phyloP scores from a whole-genome alignment of 2,113 vertebrate genomes.

The Ophthalmotilapia sp. region DNA sequence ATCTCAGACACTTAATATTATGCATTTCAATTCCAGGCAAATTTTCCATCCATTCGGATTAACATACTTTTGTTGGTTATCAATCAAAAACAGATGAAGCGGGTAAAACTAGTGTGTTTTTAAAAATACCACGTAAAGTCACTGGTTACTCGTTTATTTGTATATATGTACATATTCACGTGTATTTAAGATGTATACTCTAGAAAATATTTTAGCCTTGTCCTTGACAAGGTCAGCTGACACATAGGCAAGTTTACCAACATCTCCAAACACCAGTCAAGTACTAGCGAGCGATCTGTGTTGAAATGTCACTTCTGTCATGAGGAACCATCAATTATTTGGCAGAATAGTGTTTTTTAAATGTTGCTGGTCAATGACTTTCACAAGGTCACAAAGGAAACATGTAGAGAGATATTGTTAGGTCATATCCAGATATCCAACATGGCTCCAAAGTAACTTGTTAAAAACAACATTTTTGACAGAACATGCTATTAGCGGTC shows the following conservation, averaged over 20 bases:
- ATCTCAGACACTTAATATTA: not conserved
- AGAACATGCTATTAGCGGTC: not conserved
- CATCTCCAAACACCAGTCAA: not conserved
- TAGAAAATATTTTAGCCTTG: not conserved
- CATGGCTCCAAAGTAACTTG: not conserved
- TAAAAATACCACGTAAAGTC: not conserved
- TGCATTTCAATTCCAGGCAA: not conserved
- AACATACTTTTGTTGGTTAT: not conserved
- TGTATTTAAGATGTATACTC: not conserved
- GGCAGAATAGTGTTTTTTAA: not conserved
- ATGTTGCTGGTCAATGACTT: not conserved
- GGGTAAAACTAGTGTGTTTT: not conserved
- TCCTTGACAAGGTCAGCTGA: slow-evolving; percentile 37
- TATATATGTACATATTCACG: not conserved
- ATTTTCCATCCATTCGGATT: not conserved
- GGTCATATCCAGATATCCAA: not conserved
- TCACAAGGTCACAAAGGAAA: slow-evolving; percentile 1
- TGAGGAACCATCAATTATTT: not conserved
- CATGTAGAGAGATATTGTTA: not conserved
- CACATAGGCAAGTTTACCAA: not conserved
- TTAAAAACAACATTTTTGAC: not conserved
- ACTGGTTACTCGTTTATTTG: not conserved
- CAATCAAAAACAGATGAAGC: not conserved
- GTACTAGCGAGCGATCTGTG: not conserved
- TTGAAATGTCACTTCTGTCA: not conserved